Evolutionary conservation across 2,888 invertebrate genomes (phyloP).

Genomic region (Tachina fera): DNA sequence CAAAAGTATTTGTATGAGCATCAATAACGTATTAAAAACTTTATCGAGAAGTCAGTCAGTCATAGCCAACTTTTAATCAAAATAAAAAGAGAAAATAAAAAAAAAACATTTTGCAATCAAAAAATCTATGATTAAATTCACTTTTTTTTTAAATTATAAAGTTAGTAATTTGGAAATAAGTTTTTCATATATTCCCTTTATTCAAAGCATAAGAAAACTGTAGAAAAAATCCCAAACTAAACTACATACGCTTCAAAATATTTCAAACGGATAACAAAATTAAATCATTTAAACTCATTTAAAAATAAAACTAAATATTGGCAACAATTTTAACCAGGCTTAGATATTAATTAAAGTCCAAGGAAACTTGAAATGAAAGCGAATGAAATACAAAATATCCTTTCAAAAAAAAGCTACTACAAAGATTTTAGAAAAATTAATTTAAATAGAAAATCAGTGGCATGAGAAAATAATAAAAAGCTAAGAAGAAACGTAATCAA

Average conservation of each 20-base stretch:
- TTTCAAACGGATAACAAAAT: neutral
- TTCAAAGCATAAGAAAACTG: neutral
- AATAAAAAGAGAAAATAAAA: neutral
- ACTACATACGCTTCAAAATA: neutral
- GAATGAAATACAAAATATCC: neutral
- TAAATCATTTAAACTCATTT: neutral
- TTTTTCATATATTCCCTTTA: no score
- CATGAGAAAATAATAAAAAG: neutral
- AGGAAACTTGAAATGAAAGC: neutral
- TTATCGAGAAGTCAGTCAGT: slow-evolving; percentile 11
- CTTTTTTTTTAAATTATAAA: slow-evolving; percentile 2
- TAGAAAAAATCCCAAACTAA: slow-evolving; percentile 9
- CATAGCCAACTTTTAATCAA: slow-evolving; percentile 5
- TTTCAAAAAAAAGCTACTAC: no score
- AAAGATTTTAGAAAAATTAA: neutral
- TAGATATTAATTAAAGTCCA: slow-evolving; percentile 6
- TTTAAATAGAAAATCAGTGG: neutral
- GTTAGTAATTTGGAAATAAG: neutral
- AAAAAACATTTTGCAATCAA: neutral
- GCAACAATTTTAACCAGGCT: slow-evolving; percentile 3
- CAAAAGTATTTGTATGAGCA: neutral
- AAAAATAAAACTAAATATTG: neutral
- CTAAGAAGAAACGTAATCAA: neutral
- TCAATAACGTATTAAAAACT: slow-evolving; percentile 1
- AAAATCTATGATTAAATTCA: slow-evolving; percentile 7